These are phyloP conservation scores for Ornithoptera alexandrae DNA, from an alignment of 2,888 invertebrate species.

Conservation along the genomic window DNA sequence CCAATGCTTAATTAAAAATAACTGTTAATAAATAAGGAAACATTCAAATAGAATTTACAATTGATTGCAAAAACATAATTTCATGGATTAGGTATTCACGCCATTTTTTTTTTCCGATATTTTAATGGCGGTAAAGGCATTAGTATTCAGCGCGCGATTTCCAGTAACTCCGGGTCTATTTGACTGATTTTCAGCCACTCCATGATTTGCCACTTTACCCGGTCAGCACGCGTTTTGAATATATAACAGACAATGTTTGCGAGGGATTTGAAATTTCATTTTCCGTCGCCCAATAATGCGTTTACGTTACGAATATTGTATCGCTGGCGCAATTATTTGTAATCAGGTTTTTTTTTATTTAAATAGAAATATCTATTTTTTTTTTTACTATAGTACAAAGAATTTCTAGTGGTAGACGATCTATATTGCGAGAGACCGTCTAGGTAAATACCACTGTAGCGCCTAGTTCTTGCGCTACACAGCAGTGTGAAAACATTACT, in stretches of 20 bases:
- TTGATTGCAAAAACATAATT: conserved; percentile 3
- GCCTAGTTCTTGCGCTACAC: no score
- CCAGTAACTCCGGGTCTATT: conserved; percentile 75
- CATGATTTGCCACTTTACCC: conserved; percentile 80
- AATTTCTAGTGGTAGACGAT: background rate
- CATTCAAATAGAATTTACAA: background rate
- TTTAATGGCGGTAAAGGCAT: conserved; percentile 46
- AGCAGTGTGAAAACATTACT: no score
- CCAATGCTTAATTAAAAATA: no score
- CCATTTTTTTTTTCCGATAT: conserved; percentile 28
- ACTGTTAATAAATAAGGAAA: no score
- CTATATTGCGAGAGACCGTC: no score
- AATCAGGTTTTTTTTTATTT: background rate
- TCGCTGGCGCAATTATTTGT: conserved; percentile 44
- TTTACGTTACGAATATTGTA: conserved; percentile 66
- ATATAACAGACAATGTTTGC: conserved; percentile 62
- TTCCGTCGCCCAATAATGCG: conserved; percentile 60
- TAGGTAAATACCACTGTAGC: no score
- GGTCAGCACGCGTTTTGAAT: conserved; percentile 71
- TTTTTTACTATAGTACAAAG: no score
- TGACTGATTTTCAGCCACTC: conserved; percentile 79
- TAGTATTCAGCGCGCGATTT: conserved; percentile 59
- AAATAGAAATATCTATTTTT: no score
- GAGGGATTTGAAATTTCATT: conserved; percentile 72
- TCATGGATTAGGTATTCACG: conserved; percentile 4